Conservation (phyloP, 1,140 invertebrate species). For the Dendroctonus valens region DNA sequence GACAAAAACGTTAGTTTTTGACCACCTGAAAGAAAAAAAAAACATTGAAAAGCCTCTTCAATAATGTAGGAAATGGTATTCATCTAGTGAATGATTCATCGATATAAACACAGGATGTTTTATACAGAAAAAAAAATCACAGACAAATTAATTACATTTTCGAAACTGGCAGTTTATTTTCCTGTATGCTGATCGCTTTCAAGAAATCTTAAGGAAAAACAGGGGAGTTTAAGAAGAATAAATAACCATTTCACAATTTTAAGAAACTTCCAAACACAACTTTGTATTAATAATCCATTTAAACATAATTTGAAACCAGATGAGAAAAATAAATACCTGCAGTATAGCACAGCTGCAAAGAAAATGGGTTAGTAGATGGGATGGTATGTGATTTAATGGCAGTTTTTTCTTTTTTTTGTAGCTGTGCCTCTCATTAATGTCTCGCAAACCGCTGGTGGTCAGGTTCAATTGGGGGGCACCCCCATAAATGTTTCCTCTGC, state of each 20-base stretch:
- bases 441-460: constrained; percentile 45
- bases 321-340: constrained; percentile 34
- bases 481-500: constrained; percentile 53
- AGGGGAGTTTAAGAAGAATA: neutral
- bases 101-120: too few relatives aligned
- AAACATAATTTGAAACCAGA: too few relatives aligned
- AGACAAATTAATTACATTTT: too few relatives aligned
- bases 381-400: neutral
- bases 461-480: constrained; percentile 46
- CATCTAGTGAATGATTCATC: too few relatives aligned
- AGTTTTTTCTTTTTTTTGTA: constrained; percentile 43
- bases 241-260: neutral
- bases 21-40: constrained; percentile 43
- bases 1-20: constrained; percentile 59
- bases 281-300: neutral
- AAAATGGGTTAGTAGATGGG: neutral
- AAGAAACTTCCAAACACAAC: neutral
- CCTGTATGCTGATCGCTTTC: too few relatives aligned
- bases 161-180: too few relatives aligned
- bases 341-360: too few relatives aligned
- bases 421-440: constrained; percentile 55
- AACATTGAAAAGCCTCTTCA: too few relatives aligned
- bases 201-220: too few relatives aligned
- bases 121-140: too few relatives aligned
- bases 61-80: too few relatives aligned